Percentiles rank a stretch among this genome's conserved stretches.
Evolutionary conservation across 2,113 vertebrate species (phyloP).

Genomic region (Mus pahari): DNA sequence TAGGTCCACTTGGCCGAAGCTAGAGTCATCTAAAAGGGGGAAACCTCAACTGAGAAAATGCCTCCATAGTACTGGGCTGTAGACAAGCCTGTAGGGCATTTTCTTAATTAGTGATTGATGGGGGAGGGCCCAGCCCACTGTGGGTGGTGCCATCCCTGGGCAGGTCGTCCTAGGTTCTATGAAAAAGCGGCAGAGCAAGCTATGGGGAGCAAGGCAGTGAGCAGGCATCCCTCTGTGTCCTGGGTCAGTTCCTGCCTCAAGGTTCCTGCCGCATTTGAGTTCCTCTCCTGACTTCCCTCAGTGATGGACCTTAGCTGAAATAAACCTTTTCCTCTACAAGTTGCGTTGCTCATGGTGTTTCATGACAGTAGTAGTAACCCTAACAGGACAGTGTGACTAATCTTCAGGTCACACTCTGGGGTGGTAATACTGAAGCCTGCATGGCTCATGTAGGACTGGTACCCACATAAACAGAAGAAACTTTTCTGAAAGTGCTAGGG

Average conservation of each 20-base stretch:
- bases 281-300: neutral
- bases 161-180: neutral
- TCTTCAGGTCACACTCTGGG: neutral
- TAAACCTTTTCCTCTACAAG: neutral
- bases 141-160: neutral
- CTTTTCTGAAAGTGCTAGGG: neutral
- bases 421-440: neutral
- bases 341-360: neutral
- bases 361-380: neutral
- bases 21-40: neutral
- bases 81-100: neutral
- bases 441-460: neutral
- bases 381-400: neutral
- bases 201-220: neutral
- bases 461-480: neutral
- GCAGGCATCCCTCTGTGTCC: neutral
- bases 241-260: neutral
- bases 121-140: neutral
- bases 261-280: neutral
- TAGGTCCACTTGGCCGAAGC: neutral
- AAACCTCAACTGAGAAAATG: neutral
- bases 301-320: neutral
- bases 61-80: neutral
- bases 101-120: neutral
- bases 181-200: neutral